Evolutionary conservation across 2,797 vertebrate genomes (phyloP).

Genomic region (Coranthus polyacanthus): DNA sequence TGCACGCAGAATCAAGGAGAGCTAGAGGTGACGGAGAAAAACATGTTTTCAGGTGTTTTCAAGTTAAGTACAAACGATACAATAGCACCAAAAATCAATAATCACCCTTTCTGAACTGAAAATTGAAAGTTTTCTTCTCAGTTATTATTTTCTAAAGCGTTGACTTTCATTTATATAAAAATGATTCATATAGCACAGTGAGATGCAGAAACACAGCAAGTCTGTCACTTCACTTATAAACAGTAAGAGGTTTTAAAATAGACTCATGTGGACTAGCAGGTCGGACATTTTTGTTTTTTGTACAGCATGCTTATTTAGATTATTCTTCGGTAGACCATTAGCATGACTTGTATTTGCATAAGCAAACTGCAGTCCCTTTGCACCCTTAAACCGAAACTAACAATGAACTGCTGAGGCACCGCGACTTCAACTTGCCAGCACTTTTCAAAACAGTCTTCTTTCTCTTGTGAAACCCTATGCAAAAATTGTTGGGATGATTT

Average conservation of each 20-base stretch:
- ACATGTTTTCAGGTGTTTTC: constrained; percentile 20
- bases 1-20: constrained; percentile 38
- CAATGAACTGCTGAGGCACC: background rate
- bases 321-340: constrained; percentile 1
- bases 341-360: background rate
- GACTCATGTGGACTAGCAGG: too few species aligned
- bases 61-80: constrained; percentile 14
- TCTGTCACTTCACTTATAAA: too few species aligned
- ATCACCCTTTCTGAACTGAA: constrained; percentile 20
- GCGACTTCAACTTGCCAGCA: constrained; percentile 22
- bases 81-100: constrained; percentile 11
- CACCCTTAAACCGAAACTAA: background rate
- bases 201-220: too few species aligned
- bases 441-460: constrained; percentile 15
- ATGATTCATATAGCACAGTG: too few species aligned
- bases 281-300: background rate
- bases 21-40: constrained; percentile 47
- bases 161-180: background rate
- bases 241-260: too few species aligned
- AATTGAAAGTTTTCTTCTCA: constrained; percentile 29
- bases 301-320: background rate
- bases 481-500: too few species aligned
- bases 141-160: constrained; percentile 3
- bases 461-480: too few species aligned
- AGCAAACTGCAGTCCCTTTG: constrained; percentile 1